Base-by-base conservation (phyloP, 2,113 vertebrate genomes). In the Erpornis zantholeuca region DNA sequence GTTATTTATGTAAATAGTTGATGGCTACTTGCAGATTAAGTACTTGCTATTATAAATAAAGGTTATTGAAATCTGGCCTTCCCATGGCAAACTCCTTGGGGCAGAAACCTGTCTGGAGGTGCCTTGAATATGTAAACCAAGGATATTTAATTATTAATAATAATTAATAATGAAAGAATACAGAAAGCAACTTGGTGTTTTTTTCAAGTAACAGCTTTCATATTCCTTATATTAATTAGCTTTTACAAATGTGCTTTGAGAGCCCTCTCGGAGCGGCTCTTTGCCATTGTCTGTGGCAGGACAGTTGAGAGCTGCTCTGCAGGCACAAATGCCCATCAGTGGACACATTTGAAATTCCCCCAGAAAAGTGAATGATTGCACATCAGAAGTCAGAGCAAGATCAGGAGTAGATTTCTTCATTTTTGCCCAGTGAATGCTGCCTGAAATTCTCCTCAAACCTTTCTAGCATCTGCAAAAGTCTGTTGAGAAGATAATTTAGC, bases 161-260 rank as follows among this genome's bases (percentile, higher is more conserved):
- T 56, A 73, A 96, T 96, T 88, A 91, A 91, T 78, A 92, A 93
- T 94, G 36, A 88, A 96, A 78, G 54, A 90, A 72, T 80, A 68
- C 42, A 77, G 75, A 91, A 94, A 92, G 59, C 22, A 66, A 65
- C 63, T 79, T 82, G 18, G 33, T 47, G 4, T 4, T 87, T 91
- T 92, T 91, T 78, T 61, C 38, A 68, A 56, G 44, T 85, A 91
- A 65, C 82, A 78, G 61, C 45, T 89, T 92, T 95, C 65, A 63
- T 92, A 87, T 68, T 36, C 77, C 35, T 86, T 70, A 38, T 56
- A 94, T 92, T 86, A 94, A 95, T 88, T 92, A 93, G 52, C 27
- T 90, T 77, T 68, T 86, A 53, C 11, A 77, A 77, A 60, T 61
- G 59, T 64, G 47, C 27, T 85, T 89, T 92, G 84, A 80, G 65